Base-by-base conservation (phyloP, 2,888 invertebrate genomes). In the Oscheius sp. region DNA sequence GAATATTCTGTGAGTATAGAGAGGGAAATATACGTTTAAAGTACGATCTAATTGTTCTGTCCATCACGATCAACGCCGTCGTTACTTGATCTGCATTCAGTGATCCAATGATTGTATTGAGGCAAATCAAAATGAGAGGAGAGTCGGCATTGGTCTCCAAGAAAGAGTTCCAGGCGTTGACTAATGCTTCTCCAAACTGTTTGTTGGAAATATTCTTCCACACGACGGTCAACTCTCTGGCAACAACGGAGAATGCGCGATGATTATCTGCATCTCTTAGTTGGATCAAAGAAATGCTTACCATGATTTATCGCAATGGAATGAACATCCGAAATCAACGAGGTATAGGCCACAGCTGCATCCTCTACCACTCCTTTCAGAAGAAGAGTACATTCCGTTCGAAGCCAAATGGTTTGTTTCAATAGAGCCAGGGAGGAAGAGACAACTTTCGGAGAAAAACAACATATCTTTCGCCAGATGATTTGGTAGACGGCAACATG, bases 401-500 rank as follows among this genome's bases (percentile, higher is more conserved):
- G 64, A 2, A 81, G 44, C 74, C 75, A 83, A 6, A 74, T 30
- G 4, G 70, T 62, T 63, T 81, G 82, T 41, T 83, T 83, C 4
- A 47, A 32, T 0, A 72, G 50, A 2, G 72, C 12, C 14, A 20
- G 33, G 22, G 66, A 20, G 1, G 67, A 56, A 45, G 32, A 75
- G 8, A 47, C 71, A 12, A 71, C 63, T 2, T 72, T 51, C 3
- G 71, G 70, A 0, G 78, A 73, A 62, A 84, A 81, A 50, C 64
- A 73, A 47, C 80, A 84, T 30, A 76, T 71, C 47, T 82, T 76
- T 5, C 83, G 65, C 82, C 82, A 82, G 47, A 84, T 81, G 26
- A 75, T 62, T 64, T 74, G 74, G 26, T 71, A 71, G 3, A 77
- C 68, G 0, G 73, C 62, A 0, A 75, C 49, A 9, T 65, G 70